Base-by-base conservation (phyloP, 2,888 invertebrate genomes). In the Hyposoter dolosus region DNA sequence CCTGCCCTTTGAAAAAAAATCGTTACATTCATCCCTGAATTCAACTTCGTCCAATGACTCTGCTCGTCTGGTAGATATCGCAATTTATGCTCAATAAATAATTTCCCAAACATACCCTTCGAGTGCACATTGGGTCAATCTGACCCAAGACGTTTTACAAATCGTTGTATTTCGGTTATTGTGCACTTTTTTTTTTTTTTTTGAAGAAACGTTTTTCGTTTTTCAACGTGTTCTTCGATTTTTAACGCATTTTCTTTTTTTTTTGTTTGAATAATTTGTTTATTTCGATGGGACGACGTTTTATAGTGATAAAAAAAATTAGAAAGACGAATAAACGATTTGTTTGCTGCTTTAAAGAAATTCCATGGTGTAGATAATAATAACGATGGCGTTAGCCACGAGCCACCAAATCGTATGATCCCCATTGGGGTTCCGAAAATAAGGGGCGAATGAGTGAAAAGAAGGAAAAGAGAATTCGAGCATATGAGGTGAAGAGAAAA, bases 381-480 rank as follows among this genome's bases (percentile, higher is more conserved):
- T 3, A 17, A 40, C 19, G 17, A n/a, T n/a, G 40, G 35, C 35
- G 32, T 47, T 65, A 47, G 10, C 19, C 3, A 65, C 32, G 45
- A n/a, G 60, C 65, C 63, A 32, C 76, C 32, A 17, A 47, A 76
- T 65, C 35, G 65, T 47, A 9, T 45, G 7, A 35, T 45, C 32
- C 47, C 53, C 15, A 28, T 45, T 17, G 12, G 17, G 47, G 28
- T 5, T 32, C 56, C 79, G 28, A 17, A 63, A 53, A 71, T 66
- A 63, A 43, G 50, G 72, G 45, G 43, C 35, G 80, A 53, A 74
- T 15, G 45, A 50, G 23, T 40, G 6, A 69, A 43, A 50, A 77
- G 68, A 23, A 68, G 17, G 10, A 74, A n/a, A 10, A 19, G 17
- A 43, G 19, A 68, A 43, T 10, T 28, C 12, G 15, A 76, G 40